These are phyloP conservation scores for Lerema accius DNA, from an alignment of 1,140 invertebrate genomes.

Conservation along the genomic window DNA sequence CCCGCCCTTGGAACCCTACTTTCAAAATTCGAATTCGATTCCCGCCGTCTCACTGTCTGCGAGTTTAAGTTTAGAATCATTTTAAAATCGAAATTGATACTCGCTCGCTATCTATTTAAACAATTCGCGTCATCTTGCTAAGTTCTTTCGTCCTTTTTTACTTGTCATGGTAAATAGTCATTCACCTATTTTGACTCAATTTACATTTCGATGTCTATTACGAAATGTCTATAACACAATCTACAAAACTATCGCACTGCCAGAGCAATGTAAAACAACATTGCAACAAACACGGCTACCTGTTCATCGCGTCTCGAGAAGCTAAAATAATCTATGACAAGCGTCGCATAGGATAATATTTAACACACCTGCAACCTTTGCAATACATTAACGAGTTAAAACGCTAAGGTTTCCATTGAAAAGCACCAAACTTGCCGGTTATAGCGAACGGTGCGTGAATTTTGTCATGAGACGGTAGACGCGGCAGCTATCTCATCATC, in stretches of 20 bases:
- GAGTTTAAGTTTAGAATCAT: too few relatives aligned
- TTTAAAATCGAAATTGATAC: too few relatives aligned
- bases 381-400: conserved; percentile 41
- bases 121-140: neutral
- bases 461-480: conserved; percentile 52
- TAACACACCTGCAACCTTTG: conserved; percentile 16
- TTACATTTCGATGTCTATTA: neutral
- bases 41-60: too few relatives aligned
- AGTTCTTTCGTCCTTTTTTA: neutral
- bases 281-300: conserved; percentile 30
- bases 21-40: too few relatives aligned
- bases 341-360: neutral
- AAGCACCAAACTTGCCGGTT: conserved; percentile 44
- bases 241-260: conserved; percentile 42
- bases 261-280: conserved; percentile 48
- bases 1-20: too few relatives aligned
- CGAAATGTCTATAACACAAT: conserved; percentile 40
- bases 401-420: conserved; percentile 24
- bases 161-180: conserved; percentile 27
- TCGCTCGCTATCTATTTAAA: too few relatives aligned
- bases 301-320: conserved; percentile 28
- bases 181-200: neutral
- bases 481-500: conserved; percentile 74
- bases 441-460: conserved; percentile 58
- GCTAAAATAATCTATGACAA: conserved; percentile 41